phyloP scores from a whole-genome alignment of 2,888 invertebrate genomes.

The Apamea crenata region DNA sequence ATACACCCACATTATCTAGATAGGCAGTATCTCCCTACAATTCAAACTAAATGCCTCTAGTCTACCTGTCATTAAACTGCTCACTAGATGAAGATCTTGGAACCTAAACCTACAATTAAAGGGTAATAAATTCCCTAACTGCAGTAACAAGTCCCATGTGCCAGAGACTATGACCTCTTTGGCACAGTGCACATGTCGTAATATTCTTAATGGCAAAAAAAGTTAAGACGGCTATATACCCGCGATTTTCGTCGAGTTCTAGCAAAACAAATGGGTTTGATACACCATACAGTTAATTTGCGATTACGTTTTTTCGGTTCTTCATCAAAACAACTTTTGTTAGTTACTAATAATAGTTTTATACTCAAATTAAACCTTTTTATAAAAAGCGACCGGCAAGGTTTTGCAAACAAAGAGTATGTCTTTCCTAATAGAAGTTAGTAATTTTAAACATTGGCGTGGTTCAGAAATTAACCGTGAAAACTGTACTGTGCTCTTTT shows the following conservation, averaged over 20 bases:
- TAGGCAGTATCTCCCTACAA: background rate
- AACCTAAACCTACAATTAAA: constrained; percentile 28
- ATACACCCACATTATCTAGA: background rate
- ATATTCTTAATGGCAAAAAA: constrained; percentile 29
- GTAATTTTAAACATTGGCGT: background rate
- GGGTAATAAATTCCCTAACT: constrained; percentile 23
- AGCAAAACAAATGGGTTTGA: constrained; percentile 64
- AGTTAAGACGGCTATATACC: constrained; percentile 12
- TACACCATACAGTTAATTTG: constrained; percentile 56
- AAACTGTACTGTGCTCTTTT: background rate
- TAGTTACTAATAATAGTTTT: constrained; percentile 30
- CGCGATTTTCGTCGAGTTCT: constrained; percentile 26
- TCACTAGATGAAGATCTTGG: constrained; percentile 18
- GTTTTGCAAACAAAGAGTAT: constrained; percentile 12
- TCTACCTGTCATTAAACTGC: constrained; percentile 10
- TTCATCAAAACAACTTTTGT: constrained; percentile 21
- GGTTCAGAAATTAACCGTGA: background rate
- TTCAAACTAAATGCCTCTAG: constrained; percentile 22
- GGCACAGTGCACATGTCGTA: constrained; percentile 34
- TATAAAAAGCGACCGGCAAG: constrained; percentile 11
- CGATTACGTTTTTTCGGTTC: constrained; percentile 49
- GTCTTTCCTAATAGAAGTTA: background rate
- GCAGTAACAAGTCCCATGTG: constrained; percentile 16
- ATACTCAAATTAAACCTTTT: constrained; percentile 29
- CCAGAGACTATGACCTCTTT: constrained; percentile 53